Evolutionary conservation across 2,797 vertebrate genomes (phyloP).

Genomic region (Allobates femoralis): DNA sequence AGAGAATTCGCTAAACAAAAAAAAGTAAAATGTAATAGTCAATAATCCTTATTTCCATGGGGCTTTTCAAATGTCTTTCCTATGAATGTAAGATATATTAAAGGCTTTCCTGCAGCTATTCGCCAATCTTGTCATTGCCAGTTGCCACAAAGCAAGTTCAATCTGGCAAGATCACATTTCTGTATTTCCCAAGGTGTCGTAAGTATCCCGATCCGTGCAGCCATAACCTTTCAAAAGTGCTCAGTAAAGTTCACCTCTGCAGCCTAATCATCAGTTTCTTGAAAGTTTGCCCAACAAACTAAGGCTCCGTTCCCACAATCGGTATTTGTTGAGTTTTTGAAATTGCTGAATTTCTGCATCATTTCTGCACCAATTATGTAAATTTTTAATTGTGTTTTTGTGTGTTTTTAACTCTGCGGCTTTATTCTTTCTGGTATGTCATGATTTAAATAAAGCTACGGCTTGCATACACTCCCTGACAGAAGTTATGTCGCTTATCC

Average conservation of each 20-base stretch:
- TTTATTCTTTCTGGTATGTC: too few relatives aligned
- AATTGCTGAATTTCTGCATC: too few relatives aligned
- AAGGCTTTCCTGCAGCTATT: background rate
- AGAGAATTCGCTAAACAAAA: too few relatives aligned
- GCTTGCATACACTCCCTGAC: too few relatives aligned
- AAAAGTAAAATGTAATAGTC: background rate
- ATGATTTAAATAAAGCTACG: too few relatives aligned
- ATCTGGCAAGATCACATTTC: slow-evolving; percentile 11
- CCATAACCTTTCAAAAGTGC: slow-evolving; percentile 1
- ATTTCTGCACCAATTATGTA: too few relatives aligned
- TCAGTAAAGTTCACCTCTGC: background rate
- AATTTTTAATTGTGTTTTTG: too few relatives aligned
- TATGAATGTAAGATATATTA: background rate
- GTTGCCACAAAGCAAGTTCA: background rate
- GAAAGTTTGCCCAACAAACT: background rate
- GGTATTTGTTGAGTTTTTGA: too few relatives aligned
- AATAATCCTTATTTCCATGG: background rate
- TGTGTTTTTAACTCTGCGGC: too few relatives aligned
- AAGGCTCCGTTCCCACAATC: too few relatives aligned
- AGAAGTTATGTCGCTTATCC: too few relatives aligned
- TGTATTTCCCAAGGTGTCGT: background rate
- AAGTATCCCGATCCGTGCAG: background rate
- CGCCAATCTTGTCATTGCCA: background rate
- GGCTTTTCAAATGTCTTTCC: background rate
- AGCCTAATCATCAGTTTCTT: background rate